Evolutionary conservation across 2,888 invertebrate species (phyloP).

Genomic region (Cordilura impudica): DNA sequence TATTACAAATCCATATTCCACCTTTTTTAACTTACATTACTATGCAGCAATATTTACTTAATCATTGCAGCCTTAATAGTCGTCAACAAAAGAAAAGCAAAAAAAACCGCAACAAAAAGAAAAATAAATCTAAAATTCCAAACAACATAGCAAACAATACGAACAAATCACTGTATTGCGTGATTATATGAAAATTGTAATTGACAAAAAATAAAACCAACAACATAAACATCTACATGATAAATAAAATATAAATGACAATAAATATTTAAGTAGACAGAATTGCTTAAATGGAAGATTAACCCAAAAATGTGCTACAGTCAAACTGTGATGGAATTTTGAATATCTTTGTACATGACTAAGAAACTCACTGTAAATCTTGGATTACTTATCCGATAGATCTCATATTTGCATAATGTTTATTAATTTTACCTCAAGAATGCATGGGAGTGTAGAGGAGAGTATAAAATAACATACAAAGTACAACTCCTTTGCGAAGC

Average conservation of each 20-base stretch:
- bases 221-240: background rate
- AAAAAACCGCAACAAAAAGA: background rate
- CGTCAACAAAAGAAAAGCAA: background rate
- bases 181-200: slow-evolving; percentile 35
- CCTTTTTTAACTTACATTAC: background rate
- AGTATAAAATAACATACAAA: too few species aligned
- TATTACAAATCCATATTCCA: background rate
- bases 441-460: too few species aligned
- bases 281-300: too few species aligned
- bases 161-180: slow-evolving; percentile 49
- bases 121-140: background rate
- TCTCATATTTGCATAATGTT: too few species aligned
- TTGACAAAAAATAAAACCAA: slow-evolving; percentile 34
- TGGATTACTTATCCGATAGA: too few species aligned
- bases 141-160: background rate
- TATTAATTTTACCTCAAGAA: too few species aligned
- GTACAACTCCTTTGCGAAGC: too few species aligned
- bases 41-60: slow-evolving; percentile 47
- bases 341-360: too few species aligned
- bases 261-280: background rate
- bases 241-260: slow-evolving; percentile 29
- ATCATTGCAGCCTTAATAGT: slow-evolving; percentile 18
- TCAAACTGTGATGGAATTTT: too few species aligned
- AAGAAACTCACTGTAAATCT: too few species aligned
- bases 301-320: too few species aligned